Evolutionary conservation across 23 tunicate species (phyloP).

Genomic region (Halocynthia aurantium): DNA sequence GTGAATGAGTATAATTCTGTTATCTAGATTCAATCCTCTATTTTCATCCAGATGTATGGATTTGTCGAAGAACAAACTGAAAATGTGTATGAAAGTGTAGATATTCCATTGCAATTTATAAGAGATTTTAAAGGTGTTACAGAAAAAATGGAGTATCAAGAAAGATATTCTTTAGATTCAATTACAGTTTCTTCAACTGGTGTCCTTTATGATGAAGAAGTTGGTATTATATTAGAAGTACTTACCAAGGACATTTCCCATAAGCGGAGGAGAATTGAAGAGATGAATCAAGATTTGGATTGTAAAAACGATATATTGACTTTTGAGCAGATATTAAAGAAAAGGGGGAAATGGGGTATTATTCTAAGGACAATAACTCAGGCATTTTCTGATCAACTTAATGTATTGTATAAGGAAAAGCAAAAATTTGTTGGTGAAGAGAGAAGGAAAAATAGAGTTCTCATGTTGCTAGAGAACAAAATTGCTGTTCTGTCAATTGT

Average conservation of each 20-base stretch:
- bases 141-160: constrained; percentile 24
- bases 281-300: no score
- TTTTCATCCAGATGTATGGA: constrained; percentile 55
- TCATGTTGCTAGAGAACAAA: no score
- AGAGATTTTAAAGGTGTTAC: constrained; percentile 15
- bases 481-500: no score
- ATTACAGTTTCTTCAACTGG: constrained; percentile 33
- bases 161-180: neutral
- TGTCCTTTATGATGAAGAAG: constrained; percentile 24
- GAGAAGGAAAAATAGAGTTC: no score
- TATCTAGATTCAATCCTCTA: neutral
- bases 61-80: constrained; percentile 48
- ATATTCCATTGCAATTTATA: constrained; percentile 19
- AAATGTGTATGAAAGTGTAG: constrained; percentile 72
- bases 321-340: no score
- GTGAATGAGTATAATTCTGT: neutral
- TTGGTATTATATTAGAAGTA: constrained; percentile 25
- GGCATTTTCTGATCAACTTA: no score
- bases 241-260: constrained; percentile 5
- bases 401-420: no score
- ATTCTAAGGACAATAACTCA: no score
- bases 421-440: no score
- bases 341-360: no score
- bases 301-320: no score
- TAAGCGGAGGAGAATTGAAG: no score